These are phyloP conservation scores for Rafetus swinhoei DNA, from an alignment of 2,113 vertebrate genomes.

Conservation along the genomic window DNA sequence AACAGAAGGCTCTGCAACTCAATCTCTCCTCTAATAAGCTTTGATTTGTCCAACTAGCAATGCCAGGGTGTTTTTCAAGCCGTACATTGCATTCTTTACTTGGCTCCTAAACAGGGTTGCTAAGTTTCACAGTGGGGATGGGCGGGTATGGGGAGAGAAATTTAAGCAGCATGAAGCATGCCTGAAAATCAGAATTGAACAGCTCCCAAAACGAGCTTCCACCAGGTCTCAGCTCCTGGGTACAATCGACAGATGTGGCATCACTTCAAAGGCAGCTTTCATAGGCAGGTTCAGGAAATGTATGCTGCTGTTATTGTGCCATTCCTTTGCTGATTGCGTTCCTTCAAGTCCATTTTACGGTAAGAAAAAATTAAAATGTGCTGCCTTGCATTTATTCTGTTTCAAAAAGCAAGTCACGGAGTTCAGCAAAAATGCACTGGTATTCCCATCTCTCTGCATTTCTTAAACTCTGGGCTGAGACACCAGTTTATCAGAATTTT, in stretches of 20 bases:
- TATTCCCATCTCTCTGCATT: neutral
- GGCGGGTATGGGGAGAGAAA: neutral
- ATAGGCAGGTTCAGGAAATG: neutral
- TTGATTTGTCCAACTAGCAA: neutral
- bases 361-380: neutral
- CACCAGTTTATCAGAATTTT: fast-evolving
- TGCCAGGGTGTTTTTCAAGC: neutral
- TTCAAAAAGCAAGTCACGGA: neutral
- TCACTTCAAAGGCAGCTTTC: neutral
- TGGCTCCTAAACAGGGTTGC: neutral
- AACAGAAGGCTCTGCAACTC: neutral
- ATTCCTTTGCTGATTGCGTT: neutral
- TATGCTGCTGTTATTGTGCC: neutral
- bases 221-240: neutral
- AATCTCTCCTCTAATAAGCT: neutral
- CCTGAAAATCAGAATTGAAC: neutral
- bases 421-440: neutral
- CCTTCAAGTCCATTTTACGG: neutral
- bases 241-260: neutral
- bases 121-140: neutral
- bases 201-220: neutral
- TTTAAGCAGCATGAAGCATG: neutral
- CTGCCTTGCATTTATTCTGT: neutral
- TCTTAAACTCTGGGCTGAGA: neutral
- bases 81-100: neutral